Evolutionary conservation across 1,140 invertebrate species (phyloP).

Genomic region (Dinothrombium tinctorium): DNA sequence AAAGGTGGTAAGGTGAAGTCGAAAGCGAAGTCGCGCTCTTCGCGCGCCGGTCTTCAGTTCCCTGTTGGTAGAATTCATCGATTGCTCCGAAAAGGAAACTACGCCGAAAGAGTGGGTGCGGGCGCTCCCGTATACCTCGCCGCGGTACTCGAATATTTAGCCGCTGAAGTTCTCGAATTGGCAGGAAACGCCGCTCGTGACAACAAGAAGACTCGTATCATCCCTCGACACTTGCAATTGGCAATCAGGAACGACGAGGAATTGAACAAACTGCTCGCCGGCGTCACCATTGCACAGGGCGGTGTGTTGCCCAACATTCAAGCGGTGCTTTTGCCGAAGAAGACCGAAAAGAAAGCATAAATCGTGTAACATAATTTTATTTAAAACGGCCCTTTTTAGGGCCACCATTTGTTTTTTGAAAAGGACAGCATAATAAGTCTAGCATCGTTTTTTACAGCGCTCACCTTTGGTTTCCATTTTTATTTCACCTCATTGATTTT

Average conservation of each 20-base stretch:
- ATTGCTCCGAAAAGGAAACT: constrained; percentile 34
- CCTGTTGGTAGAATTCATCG: constrained; percentile 42
- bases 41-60: constrained; percentile 38
- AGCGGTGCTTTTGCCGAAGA: constrained; percentile 40
- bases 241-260: constrained; percentile 69
- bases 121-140: constrained; percentile 32
- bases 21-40: constrained; percentile 32
- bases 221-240: constrained; percentile 52
- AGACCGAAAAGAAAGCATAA: constrained; percentile 23
- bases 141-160: constrained; percentile 28
- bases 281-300: constrained; percentile 57
- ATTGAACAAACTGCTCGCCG: constrained; percentile 44
- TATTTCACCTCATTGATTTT: too few species aligned
- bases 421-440: too few species aligned
- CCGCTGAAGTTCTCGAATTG: constrained; percentile 35
- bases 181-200: constrained; percentile 44
- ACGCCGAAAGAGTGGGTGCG: constrained; percentile 27
- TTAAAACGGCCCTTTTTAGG: too few species aligned
- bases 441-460: too few species aligned
- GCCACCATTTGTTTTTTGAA: too few species aligned
- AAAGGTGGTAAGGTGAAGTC: constrained; percentile 28
- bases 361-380: too few species aligned
- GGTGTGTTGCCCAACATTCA: constrained; percentile 58
- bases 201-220: constrained; percentile 38
- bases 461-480: too few species aligned